These are phyloP conservation scores for Aspidiotus destructor DNA, from an alignment of 2,888 invertebrate genomes.

Conservation along the genomic window DNA sequence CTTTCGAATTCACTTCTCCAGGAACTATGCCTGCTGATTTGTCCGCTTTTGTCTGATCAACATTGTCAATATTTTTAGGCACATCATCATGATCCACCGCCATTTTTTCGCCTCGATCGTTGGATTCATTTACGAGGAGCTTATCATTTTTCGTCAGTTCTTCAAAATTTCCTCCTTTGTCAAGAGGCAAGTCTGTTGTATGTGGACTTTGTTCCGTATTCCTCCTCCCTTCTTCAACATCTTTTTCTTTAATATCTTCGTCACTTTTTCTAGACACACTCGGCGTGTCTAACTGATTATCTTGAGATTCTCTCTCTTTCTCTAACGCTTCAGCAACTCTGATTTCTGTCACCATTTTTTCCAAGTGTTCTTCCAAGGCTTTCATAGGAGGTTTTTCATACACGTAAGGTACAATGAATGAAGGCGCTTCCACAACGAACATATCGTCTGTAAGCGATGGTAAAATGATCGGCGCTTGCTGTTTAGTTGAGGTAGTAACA, in stretches of 20 bases:
- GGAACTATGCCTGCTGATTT: background rate
- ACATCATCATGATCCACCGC: constrained; percentile 35
- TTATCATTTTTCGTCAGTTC: background rate
- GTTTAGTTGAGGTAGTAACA: constrained; percentile 36
- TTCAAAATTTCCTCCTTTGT: background rate
- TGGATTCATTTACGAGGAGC: background rate
- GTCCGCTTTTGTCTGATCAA: background rate
- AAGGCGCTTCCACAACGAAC: constrained; percentile 86
- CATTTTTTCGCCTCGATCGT: constrained; percentile 23
- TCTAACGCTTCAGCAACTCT: constrained; percentile 39
- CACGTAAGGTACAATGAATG: constrained; percentile 86
- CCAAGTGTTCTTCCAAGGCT: constrained; percentile 63
- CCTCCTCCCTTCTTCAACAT: constrained; percentile 40
- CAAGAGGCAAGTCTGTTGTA: background rate
- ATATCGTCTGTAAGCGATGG: constrained; percentile 82
- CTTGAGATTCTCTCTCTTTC: constrained; percentile 43
- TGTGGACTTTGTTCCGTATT: constrained; percentile 40
- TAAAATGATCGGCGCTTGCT: constrained; percentile 52
- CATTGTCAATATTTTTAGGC: constrained; percentile 40
- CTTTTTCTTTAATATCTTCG: constrained; percentile 38
- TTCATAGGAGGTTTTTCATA: constrained; percentile 80
- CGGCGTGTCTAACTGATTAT: constrained; percentile 43
- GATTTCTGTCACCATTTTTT: constrained; percentile 47
- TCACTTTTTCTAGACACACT: constrained; percentile 38
- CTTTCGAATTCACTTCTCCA: no score